Evolutionary conservation across 2,797 vertebrate species (phyloP).

Genomic region (Ceryle rudis): DNA sequence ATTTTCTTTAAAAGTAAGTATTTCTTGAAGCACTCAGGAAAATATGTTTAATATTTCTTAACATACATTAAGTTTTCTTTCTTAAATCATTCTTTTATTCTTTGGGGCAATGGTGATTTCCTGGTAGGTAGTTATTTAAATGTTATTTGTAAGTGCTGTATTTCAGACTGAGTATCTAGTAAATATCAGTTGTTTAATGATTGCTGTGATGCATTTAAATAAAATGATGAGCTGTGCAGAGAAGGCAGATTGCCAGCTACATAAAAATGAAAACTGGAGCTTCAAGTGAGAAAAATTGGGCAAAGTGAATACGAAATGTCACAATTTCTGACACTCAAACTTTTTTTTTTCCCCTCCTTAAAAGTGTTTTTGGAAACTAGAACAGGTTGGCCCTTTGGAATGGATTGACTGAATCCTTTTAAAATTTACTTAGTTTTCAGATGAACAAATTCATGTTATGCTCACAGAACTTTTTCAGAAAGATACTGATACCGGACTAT

Average conservation of each 20-base stretch:
- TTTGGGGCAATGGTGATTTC: neutral
- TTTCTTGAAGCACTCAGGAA: neutral
- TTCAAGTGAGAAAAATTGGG: neutral
- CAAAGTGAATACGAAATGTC: neutral
- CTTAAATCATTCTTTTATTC: neutral
- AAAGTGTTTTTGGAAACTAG: neutral
- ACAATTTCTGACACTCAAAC: neutral
- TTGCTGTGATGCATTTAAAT: neutral
- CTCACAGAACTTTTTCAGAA: neutral
- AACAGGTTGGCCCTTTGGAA: neutral
- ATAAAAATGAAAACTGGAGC: neutral
- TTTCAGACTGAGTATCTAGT: neutral
- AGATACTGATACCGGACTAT: neutral
- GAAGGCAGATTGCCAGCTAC: neutral
- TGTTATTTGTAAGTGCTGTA: neutral
- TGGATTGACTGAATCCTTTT: neutral
- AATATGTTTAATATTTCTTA: neutral
- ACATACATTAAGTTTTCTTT: neutral
- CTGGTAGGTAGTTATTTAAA: neutral
- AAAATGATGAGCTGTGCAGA: neutral
- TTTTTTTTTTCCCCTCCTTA: neutral
- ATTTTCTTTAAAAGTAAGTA: neutral
- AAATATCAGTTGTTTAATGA: neutral
- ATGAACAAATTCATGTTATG: neutral
- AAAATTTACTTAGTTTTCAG: neutral